A percentile compares a stretch with the other conserved stretches of the same genome.
Evolutionary conservation across 2,113 vertebrate genomes (phyloP).

Genomic region (Psammodynastes pulverulentus): DNA sequence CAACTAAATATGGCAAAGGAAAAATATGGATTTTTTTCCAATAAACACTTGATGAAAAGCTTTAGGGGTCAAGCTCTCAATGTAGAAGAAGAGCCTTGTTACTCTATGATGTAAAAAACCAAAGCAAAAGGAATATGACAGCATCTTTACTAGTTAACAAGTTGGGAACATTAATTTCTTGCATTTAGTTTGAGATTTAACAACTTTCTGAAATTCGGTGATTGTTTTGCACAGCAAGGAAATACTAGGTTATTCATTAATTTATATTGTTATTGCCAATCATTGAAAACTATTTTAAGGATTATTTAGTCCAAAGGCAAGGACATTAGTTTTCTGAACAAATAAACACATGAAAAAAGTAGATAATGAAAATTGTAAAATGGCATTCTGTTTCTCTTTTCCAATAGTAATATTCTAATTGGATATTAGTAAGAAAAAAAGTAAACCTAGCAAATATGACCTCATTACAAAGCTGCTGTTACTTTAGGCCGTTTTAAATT

Average conservation of each 20-base stretch:
- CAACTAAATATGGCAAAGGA: neutral
- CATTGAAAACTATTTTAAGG: neutral
- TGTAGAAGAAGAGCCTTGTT: neutral
- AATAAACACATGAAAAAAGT: neutral
- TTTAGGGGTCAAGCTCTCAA: neutral
- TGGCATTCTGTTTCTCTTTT: neutral
- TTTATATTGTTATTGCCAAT: neutral
- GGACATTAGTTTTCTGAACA: neutral
- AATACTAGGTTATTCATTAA: neutral
- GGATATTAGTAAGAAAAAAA: neutral
- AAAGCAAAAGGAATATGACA: neutral
- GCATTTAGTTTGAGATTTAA: neutral
- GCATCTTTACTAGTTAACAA: neutral
- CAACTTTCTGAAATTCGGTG: neutral
- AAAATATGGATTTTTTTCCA: constrained; percentile 3
- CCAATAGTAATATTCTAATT: neutral
- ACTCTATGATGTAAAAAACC: neutral
- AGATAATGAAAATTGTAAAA: neutral
- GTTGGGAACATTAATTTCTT: neutral
- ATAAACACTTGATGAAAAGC: neutral
- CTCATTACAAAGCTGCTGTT: neutral
- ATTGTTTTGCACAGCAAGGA: neutral
- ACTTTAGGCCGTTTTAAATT: neutral
- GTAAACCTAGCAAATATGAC: neutral
- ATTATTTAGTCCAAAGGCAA: neutral